Percentiles rank a stretch among this genome's conserved stretches.
Evolutionary conservation across 2,113 vertebrate genomes (phyloP).

Genomic region (Monopterus albus): DNA sequence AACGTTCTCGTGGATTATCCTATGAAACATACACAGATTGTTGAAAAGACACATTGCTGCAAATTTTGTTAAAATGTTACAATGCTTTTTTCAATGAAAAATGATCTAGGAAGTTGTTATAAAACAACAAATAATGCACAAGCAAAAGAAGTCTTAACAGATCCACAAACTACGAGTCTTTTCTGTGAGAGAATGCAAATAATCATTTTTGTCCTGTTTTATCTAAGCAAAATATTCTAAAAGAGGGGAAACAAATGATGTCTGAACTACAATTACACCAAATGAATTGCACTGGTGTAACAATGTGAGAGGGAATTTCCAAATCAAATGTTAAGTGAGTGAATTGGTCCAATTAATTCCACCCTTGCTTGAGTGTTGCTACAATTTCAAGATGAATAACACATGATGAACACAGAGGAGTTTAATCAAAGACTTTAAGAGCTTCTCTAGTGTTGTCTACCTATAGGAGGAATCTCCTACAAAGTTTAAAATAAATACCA

Average conservation of each 20-base stretch:
- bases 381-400: background rate
- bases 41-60: too few species aligned
- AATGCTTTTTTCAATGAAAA: too few species aligned
- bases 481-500: background rate
- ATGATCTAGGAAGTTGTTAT: too few species aligned
- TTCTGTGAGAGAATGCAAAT: background rate
- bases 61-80: too few species aligned
- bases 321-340: slow-evolving; percentile 26
- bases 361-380: background rate
- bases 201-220: background rate
- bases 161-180: background rate
- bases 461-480: background rate
- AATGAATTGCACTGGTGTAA: background rate
- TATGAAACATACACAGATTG: too few species aligned
- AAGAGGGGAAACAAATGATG: background rate
- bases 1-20: too few species aligned
- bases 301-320: slow-evolving; percentile 16
- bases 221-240: background rate
- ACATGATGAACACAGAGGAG: background rate
- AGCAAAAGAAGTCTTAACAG: background rate
- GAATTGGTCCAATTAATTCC: slow-evolving; percentile 11
- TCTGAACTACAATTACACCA: slow-evolving; percentile 15
- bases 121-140: background rate
- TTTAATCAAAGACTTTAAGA: background rate
- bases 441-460: background rate